Percentiles rank a stretch among this genome's conserved stretches.
Evolutionary conservation across 2,888 invertebrate species (phyloP).

Genomic region (Catocala sponsa): DNA sequence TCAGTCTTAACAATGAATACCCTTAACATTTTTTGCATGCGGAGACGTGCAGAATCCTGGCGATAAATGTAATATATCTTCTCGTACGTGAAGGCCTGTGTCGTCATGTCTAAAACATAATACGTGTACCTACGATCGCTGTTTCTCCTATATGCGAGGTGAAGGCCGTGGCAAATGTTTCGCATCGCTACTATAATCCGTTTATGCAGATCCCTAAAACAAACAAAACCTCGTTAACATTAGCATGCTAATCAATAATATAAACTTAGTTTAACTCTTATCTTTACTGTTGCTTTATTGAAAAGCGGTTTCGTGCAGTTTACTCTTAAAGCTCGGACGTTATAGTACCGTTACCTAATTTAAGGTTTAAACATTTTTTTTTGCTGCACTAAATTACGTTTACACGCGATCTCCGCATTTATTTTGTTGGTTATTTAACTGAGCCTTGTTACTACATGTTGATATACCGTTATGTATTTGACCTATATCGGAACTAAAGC

Average conservation of each 20-base stretch:
- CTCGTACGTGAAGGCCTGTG: too few species aligned
- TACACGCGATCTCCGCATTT: constrained; percentile 63
- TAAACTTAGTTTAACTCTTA: not conserved
- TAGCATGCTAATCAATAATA: constrained; percentile 4
- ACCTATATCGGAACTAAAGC: constrained; percentile 42
- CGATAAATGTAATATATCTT: too few species aligned
- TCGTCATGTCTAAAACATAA: too few species aligned
- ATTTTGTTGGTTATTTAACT: constrained; percentile 54
- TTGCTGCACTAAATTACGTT: constrained; percentile 38
- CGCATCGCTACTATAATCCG: too few species aligned
- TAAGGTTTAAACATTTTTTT: constrained; percentile 22
- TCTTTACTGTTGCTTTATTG: constrained; percentile 5
- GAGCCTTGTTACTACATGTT: constrained; percentile 43
- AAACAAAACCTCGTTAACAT: not conserved
- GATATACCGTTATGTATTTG: constrained; percentile 46
- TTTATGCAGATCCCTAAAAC: not conserved
- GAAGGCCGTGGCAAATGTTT: too few species aligned
- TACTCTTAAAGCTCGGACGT: constrained; percentile 19
- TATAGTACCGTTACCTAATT: constrained; percentile 32
- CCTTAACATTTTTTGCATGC: too few species aligned
- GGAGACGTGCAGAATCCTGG: too few species aligned
- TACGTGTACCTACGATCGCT: too few species aligned
- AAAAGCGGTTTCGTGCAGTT: constrained; percentile 13
- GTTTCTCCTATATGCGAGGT: too few species aligned
- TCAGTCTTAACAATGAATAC: too few species aligned